These are phyloP conservation scores for Gallinago jamesoni DNA, from an alignment of 2,113 vertebrate genomes.

Conservation along the genomic window DNA sequence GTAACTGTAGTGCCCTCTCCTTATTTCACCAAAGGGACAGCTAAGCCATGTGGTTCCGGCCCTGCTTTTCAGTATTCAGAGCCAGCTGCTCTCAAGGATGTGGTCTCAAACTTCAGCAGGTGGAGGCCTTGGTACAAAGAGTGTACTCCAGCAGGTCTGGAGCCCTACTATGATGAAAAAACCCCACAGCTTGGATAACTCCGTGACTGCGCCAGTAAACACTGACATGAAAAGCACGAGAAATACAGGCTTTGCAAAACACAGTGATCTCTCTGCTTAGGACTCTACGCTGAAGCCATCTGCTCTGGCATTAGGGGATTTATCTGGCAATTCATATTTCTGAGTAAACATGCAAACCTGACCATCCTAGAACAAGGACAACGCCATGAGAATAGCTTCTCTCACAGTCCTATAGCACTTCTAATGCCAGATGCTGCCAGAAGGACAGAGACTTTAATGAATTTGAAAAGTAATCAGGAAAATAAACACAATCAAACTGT, in stretches of 20 bases:
- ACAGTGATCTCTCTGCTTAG: background rate
- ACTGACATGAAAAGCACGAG: background rate
- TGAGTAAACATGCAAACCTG: background rate
- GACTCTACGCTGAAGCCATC: background rate
- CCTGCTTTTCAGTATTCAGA: background rate
- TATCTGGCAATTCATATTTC: background rate
- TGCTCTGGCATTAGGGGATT: background rate
- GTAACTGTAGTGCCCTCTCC: background rate
- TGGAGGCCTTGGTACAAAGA: background rate
- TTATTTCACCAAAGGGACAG: background rate
- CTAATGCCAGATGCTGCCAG: background rate
- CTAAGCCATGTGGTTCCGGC: background rate
- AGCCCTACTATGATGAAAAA: background rate
- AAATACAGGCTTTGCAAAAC: background rate
- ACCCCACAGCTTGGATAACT: background rate
- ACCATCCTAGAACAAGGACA: background rate
- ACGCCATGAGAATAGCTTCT: background rate
- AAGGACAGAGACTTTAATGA: background rate
- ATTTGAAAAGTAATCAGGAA: background rate
- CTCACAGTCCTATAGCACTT: background rate
- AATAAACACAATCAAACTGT: background rate
- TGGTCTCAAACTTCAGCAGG: background rate
- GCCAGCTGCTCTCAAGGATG: background rate
- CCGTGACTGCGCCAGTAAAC: background rate
- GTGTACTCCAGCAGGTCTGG: background rate